Base-by-base conservation (phyloP, 2,888 invertebrate genomes). In the Saturnia pavonia region DNA sequence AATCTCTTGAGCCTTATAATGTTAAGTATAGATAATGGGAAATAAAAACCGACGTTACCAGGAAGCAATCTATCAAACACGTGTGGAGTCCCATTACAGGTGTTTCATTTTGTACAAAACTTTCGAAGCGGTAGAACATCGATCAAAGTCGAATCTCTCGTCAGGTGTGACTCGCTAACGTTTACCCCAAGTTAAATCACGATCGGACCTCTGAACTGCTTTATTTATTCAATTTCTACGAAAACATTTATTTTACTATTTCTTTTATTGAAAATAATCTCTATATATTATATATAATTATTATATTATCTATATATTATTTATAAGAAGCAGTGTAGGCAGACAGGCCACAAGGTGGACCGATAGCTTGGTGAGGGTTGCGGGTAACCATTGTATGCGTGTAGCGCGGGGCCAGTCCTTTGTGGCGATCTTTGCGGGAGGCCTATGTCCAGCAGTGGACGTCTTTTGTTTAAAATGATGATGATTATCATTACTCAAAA, bases 51-150 rank as follows among this genome's bases (percentile, higher is more conserved):
- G 19, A 40, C 40, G 65, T 65, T 8, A 19, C 65, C 72, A 71
- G 73, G 74, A 75, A 76, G 63, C 69, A 71, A 78, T 78, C 71
- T 72, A 77, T 78, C 78, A 78, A 74, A 74, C 69, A 69, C 72
- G 70, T 51, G 69, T 69, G 67, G 72, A 66, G 71, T 72, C 51
- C 69, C 69, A 67, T 74, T 75, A 74, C 74, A 76, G 72, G 74
- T 77, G 75, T 75, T 75, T 72, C 73, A 71, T 60, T 72, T 72
- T 73, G 73, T 67, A 66, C 63, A 51, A 72, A 69, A 71, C 65
- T 57, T 14, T 34, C 40, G 68, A 57, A 65, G 54, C 19, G 66
- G 60, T 25, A 43, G 60, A 68, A 57, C 74, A 74, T 77, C 77
- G 72, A 77, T 77, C 77, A 77, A 74, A 69, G 72, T 73, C 71